These are phyloP conservation scores for Eupithecia dodoneata DNA, from an alignment of 2,888 invertebrate species.

Conservation along the genomic window DNA sequence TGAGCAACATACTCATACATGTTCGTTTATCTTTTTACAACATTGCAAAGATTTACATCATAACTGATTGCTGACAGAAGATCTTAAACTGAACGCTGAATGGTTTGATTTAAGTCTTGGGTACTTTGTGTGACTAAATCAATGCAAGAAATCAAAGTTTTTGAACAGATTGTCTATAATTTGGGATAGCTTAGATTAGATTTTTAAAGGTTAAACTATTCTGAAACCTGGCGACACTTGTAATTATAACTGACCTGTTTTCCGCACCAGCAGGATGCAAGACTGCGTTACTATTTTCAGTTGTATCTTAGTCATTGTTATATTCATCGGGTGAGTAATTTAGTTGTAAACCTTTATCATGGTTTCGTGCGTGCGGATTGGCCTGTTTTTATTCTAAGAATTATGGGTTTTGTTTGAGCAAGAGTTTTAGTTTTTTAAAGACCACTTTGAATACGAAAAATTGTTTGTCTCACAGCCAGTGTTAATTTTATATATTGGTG, in stretches of 20 bases:
- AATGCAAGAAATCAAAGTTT: not conserved
- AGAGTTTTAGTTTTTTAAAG: not conserved
- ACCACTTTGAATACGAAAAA: not conserved
- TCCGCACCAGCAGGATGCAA: slow-evolving; percentile 58
- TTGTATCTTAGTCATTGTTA: slow-evolving; percentile 59
- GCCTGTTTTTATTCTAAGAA: not conserved
- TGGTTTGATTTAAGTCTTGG: not conserved
- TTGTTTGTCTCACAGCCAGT: not conserved
- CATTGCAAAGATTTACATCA: slow-evolving; percentile 13
- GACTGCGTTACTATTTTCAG: slow-evolving; percentile 57
- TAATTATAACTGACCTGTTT: slow-evolving; percentile 66
- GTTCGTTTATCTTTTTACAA: slow-evolving; percentile 5
- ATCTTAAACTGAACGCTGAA: not conserved
- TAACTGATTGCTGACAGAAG: slow-evolving; percentile 22
- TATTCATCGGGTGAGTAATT: slow-evolving; percentile 17
- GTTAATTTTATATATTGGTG: not conserved
- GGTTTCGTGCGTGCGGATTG: not conserved
- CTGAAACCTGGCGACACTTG: slow-evolving; percentile 24
- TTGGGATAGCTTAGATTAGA: not conserved
- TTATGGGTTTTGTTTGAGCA: not conserved
- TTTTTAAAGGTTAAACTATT: slow-evolving; percentile 9
- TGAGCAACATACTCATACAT: not conserved
- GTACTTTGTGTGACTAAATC: not conserved
- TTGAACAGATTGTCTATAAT: not conserved
- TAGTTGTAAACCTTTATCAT: slow-evolving; percentile 8